Conservation (phyloP, 1,140 invertebrate genomes). For the Drosophila tropicalis region DNA sequence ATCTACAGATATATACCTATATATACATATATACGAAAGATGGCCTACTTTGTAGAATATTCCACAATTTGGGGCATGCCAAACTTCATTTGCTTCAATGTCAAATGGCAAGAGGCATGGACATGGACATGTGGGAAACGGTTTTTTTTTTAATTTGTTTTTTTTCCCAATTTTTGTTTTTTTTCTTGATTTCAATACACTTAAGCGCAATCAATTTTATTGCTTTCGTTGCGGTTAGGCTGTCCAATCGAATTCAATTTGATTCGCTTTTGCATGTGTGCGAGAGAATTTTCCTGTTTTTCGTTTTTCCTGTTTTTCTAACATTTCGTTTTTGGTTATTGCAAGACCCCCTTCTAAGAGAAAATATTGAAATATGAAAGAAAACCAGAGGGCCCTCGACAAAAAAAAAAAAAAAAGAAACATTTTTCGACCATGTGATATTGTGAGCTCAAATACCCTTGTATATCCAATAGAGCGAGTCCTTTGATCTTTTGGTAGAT, state of each 20-base stretch:
- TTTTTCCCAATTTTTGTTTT: no score
- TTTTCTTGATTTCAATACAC: constrained; percentile 74
- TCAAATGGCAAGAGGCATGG: constrained; percentile 40
- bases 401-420: no score
- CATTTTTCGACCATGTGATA: no score
- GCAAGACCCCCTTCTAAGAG: constrained; percentile 33
- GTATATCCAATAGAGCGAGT: background rate
- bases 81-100: constrained; percentile 69
- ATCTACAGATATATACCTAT: no score
- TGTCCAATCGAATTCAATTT: constrained; percentile 76
- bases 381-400: constrained; percentile 8
- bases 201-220: constrained; percentile 80
- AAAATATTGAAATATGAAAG: constrained; percentile 35
- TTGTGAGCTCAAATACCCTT: background rate
- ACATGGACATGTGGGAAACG: constrained; percentile 49
- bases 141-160: no score
- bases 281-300: constrained; percentile 15
- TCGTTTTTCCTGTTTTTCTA: constrained; percentile 7
- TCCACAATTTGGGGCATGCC: constrained; percentile 39
- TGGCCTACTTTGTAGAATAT: background rate
- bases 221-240: constrained; percentile 74
- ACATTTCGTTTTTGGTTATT: constrained; percentile 29
- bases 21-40: background rate
- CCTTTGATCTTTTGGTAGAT: no score
- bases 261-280: constrained; percentile 71